Conservation (phyloP, 2,888 invertebrate species). For the Platyscelio sp. region DNA sequence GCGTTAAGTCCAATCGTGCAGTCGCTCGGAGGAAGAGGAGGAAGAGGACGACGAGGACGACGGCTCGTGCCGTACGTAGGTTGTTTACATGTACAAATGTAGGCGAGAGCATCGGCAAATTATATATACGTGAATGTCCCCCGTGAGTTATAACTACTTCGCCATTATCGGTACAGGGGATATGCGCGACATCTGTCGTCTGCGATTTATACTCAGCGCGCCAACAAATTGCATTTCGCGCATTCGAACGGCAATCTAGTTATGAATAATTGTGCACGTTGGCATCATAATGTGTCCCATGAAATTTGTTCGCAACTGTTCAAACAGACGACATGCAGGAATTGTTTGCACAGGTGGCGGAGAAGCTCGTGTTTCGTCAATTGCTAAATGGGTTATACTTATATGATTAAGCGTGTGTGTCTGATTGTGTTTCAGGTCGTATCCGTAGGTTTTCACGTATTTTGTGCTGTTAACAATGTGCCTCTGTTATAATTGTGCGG, state of each 20-base stretch:
- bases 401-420: no score
- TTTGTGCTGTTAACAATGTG: no score
- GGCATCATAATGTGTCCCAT: conserved; percentile 30
- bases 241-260: not conserved
- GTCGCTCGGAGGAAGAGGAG: conserved; percentile 10
- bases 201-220: conserved; percentile 17
- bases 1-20: conserved; percentile 35
- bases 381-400: not conserved
- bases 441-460: no score
- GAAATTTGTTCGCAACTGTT: conserved; percentile 37
- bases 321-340: conserved; percentile 13
- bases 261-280: conserved; percentile 25
- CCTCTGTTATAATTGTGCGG: no score
- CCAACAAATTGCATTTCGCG: conserved; percentile 28
- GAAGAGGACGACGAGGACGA: no score
- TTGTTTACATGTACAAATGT: not conserved
- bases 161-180: conserved; percentile 28
- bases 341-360: conserved; percentile 33
- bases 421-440: no score
- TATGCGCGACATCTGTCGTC: conserved; percentile 40
- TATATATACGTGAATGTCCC: conserved; percentile 4
- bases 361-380: conserved; percentile 12
- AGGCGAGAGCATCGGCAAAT: conserved; percentile 28
- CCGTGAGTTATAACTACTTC: conserved; percentile 31
- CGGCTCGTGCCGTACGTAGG: conserved; percentile 59